phyloP scores from a whole-genome alignment of 2,797 vertebrate genomes.

The Chiloscyllium punctatum region DNA sequence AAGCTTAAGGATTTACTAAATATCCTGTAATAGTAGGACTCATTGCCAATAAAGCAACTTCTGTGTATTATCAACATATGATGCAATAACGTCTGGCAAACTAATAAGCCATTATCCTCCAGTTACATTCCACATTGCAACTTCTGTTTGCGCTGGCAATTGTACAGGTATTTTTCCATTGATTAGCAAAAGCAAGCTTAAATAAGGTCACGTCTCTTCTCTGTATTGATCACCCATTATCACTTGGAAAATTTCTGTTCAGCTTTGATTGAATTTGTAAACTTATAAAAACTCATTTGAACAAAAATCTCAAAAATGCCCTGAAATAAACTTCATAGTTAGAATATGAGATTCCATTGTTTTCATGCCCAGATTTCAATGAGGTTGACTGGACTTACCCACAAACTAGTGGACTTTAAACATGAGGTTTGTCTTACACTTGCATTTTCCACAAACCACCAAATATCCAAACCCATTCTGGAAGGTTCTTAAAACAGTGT shows the following conservation, averaged over 20 bases:
- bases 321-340: neutral
- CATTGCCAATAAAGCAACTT: neutral
- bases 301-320: neutral
- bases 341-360: neutral
- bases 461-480: neutral
- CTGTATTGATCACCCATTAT: neutral
- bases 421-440: neutral
- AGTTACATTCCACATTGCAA: neutral
- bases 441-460: neutral
- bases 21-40: neutral
- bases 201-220: neutral
- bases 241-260: neutral
- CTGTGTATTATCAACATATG: neutral
- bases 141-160: neutral
- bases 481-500: neutral
- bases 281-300: neutral
- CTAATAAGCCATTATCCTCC: neutral
- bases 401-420: neutral
- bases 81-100: neutral
- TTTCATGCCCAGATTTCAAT: neutral
- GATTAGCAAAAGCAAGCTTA: neutral
- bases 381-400: neutral
- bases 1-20: neutral
- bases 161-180: slow-evolving; percentile 1
- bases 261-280: neutral